Percentiles rank a stretch among this genome's conserved stretches.
Evolutionary conservation across 2,113 vertebrate species (phyloP).

Genomic region (Stegastes partitus): DNA sequence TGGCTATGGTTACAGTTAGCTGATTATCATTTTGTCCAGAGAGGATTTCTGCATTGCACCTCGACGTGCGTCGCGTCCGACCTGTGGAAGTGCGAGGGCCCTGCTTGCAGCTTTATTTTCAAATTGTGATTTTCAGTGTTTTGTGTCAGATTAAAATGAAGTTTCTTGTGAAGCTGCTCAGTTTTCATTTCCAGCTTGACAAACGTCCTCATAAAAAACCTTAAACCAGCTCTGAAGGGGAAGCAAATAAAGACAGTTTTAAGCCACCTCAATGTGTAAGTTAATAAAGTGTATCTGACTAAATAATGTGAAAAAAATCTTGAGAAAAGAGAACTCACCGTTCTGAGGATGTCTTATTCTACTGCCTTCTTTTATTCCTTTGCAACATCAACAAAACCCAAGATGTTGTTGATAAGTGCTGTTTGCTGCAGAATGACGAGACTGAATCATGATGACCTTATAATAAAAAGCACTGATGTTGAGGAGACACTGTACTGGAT

Average conservation of each 20-base stretch:
- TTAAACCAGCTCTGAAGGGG: not conserved
- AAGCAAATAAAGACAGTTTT: too few relatives aligned
- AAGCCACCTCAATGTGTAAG: not conserved
- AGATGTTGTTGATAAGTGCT: too few relatives aligned
- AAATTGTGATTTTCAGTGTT: too few relatives aligned
- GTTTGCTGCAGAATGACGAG: too few relatives aligned
- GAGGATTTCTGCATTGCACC: too few relatives aligned
- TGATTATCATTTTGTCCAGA: too few relatives aligned
- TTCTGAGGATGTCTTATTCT: not conserved
- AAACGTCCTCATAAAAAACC: not conserved
- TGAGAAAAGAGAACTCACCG: not conserved
- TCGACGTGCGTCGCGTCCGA: too few relatives aligned
- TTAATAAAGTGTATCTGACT: not conserved
- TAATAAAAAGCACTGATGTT: not conserved
- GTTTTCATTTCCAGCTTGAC: not conserved
- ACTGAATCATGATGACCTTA: not conserved
- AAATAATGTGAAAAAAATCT: too few relatives aligned
- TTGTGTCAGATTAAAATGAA: too few relatives aligned
- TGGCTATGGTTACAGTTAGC: too few relatives aligned
- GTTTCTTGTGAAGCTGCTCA: not conserved
- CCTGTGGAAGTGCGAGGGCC: too few relatives aligned
- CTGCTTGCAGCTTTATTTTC: too few relatives aligned
- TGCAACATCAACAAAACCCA: not conserved
- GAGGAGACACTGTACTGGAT: not conserved
- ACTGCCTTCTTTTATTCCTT: not conserved